A percentile compares a stretch with the other conserved stretches of the same genome.
Evolutionary conservation across 2,797 vertebrate species (phyloP).

Genomic region (Champsocephalus gunnari): DNA sequence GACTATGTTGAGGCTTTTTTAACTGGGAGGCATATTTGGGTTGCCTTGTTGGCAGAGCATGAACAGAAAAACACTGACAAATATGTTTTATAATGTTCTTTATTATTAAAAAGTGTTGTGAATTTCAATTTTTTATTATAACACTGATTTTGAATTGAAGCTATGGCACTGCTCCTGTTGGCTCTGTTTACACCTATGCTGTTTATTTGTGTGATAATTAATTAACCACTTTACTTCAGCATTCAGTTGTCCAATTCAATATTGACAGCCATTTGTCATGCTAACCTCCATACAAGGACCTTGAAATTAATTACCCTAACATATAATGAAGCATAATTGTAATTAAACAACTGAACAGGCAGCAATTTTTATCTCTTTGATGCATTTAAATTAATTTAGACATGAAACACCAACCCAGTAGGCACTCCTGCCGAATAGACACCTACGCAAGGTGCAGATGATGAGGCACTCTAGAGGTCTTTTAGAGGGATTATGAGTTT

Average conservation of each 20-base stretch:
- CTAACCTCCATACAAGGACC: conserved; percentile 68
- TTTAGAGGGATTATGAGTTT: conserved; percentile 57
- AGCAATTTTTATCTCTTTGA: conserved; percentile 30
- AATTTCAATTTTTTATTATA: background rate
- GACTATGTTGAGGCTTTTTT: background rate
- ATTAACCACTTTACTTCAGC: conserved; percentile 41
- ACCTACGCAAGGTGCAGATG: conserved; percentile 29
- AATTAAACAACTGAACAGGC: conserved; percentile 66
- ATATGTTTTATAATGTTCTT: background rate
- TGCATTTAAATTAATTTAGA: conserved; percentile 52
- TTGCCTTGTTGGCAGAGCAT: background rate
- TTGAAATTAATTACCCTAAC: conserved; percentile 74
- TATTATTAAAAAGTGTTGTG: too few species aligned
- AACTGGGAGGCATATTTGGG: background rate
- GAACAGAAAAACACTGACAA: conserved; percentile 2
- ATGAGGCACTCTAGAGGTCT: conserved; percentile 31
- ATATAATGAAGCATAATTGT: conserved; percentile 69
- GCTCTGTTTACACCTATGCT: conserved; percentile 28
- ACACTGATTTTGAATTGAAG: background rate
- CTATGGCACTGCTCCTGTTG: background rate
- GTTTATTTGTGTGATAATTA: conserved; percentile 24
- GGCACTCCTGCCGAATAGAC: conserved; percentile 20
- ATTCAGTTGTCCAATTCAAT: conserved; percentile 67
- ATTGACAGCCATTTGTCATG: conserved; percentile 65
- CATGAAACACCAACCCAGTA: conserved; percentile 18